These are phyloP conservation scores for Panopea generosa DNA, from an alignment of 2,888 invertebrate genomes.

Conservation along the genomic window DNA sequence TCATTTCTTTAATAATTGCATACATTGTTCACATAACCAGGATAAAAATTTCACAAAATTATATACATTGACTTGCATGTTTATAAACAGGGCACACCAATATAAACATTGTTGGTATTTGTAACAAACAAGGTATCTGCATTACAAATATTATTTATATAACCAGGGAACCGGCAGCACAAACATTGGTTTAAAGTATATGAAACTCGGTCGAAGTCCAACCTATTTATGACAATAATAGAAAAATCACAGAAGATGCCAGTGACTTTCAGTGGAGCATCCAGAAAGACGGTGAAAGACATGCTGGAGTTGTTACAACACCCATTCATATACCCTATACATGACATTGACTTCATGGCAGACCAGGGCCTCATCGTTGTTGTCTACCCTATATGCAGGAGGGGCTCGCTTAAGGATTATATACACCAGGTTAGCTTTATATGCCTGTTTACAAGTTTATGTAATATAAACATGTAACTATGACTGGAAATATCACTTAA, in stretches of 20 bases:
- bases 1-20: too few species aligned
- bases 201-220: slow-evolving; percentile 92
- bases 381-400: slow-evolving; percentile 93
- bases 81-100: too few species aligned
- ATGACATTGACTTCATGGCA: slow-evolving; percentile 92
- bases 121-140: too few species aligned
- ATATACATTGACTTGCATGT: too few species aligned
- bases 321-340: slow-evolving; percentile 95
- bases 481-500: too few species aligned
- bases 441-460: too few species aligned
- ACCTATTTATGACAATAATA: slow-evolving; percentile 91
- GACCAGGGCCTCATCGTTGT: slow-evolving; percentile 88
- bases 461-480: too few species aligned
- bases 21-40: too few species aligned
- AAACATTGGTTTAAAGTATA: slow-evolving; percentile 97
- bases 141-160: too few species aligned
- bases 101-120: too few species aligned
- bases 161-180: slow-evolving; percentile 90
- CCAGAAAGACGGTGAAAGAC: slow-evolving; percentile 90
- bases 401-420: slow-evolving; percentile 95
- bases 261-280: slow-evolving; percentile 89
- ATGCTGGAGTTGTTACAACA: slow-evolving; percentile 92
- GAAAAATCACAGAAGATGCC: slow-evolving; percentile 87
- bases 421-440: slow-evolving; percentile 91
- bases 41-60: too few species aligned